Percentiles rank a stretch among this genome's conserved stretches.
Evolutionary conservation across 1,140 invertebrate species (phyloP).

Genomic region (Ostrea denselamellosa): DNA sequence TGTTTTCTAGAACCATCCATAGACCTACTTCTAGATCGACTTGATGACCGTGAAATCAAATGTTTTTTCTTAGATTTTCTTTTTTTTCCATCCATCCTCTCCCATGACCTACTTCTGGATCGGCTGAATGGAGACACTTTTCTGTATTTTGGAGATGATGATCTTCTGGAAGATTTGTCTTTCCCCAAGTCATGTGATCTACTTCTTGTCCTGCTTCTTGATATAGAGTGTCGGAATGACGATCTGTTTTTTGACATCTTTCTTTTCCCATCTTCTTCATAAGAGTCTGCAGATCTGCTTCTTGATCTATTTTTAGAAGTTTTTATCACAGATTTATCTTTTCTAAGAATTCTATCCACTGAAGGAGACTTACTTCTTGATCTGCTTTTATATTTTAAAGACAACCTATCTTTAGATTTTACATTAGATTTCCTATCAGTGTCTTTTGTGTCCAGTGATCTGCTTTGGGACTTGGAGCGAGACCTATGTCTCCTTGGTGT

Average conservation of each 20-base stretch:
- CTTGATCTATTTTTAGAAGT: conserved; percentile 10
- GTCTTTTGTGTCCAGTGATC: background rate
- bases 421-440: conserved; percentile 3
- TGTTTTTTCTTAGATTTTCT: background rate
- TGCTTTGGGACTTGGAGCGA: background rate
- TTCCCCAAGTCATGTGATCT: background rate
- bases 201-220: conserved; percentile 23
- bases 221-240: background rate
- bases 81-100: background rate
- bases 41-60: background rate
- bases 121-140: background rate
- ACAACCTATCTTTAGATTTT: background rate
- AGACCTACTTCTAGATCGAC: conserved; percentile 2
- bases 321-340: conserved; percentile 4
- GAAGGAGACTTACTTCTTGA: background rate
- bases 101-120: background rate
- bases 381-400: conserved; percentile 10
- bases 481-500: background rate
- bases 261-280: background rate
- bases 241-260: background rate
- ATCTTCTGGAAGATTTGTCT: conserved; percentile 11
- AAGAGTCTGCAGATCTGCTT: background rate
- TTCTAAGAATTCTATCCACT: background rate
- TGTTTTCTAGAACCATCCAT: background rate
- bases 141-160: background rate